Base-by-base conservation (phyloP, 2,797 vertebrate species). In the Notolabrus celidotus region DNA sequence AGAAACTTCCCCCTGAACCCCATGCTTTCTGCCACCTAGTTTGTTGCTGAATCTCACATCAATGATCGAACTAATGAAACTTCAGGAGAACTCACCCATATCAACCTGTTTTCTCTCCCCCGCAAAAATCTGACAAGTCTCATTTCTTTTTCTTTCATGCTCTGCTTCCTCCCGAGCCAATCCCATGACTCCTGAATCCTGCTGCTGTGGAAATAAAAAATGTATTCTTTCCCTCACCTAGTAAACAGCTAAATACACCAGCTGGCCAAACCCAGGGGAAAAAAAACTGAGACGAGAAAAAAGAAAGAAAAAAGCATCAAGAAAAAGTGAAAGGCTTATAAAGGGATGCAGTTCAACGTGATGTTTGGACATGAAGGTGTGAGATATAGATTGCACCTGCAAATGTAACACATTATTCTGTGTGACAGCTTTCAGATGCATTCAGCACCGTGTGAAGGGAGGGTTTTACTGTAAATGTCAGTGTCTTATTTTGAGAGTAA, bases 401-500 rank as follows among this genome's bases (percentile, higher is more conserved):
- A 81, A 53, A 74, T 69, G 58, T 58, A 64, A 59, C 65, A 74
- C 62, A 63, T 82, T 77, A 71, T 82, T 80, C 56, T 71, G 43
- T 67, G 55, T 77, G 70, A 74, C 77, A 86, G 70, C 56, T 78
- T 81, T 77, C 71, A 77, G 70, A 71, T 72, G 39, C 38, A 77
- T 69, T 80, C 75, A 63, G 34, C 9, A 29, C 38, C 2, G 46
- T 51, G 31, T 33, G 57, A 81, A 50, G 47, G 51, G 52, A 67
- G 50, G n/a, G 34, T 64, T 82, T 51, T 58, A 23, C 58, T 63
- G 8, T 27, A 34, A n/a, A 51, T 49, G 36, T 74, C 63, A 77
- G 53, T 33, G 62, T 56, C 31, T 33, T 42, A 38, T 23, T 75
- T 49, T 43, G 53, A 52, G 29, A 33, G 14, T 33, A 17, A 43